Base-by-base conservation (phyloP, 2,797 vertebrate species). In the Coilia nasus region DNA sequence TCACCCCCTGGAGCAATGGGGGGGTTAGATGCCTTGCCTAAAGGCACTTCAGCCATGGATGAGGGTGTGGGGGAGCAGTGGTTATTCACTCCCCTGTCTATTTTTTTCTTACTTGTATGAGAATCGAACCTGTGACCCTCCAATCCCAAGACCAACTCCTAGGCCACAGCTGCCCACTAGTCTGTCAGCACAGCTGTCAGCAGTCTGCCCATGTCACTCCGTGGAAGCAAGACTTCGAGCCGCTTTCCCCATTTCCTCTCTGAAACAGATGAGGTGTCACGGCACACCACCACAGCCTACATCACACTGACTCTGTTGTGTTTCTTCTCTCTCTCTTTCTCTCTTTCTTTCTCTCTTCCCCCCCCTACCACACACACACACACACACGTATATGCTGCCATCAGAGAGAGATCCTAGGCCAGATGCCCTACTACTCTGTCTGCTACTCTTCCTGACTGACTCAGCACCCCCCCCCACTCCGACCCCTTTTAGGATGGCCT, bases 261-360 rank as follows among this genome's bases (percentile, higher is more conserved):
- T 35, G 44, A 44, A 78, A 44, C 31, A 78, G 71, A 78, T 44
- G 71, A 78, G 19, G 41, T 19, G 71, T 21, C 35, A 78, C 14
- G 6, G 14, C 4, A 2, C 28, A 17, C 67, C 31, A 31, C 67
- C 14, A 31, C 21, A 60, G 17, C 64, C 67, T 3, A 31, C 21
- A 60, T 35, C 64, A 31, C 56, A 41, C 31, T 83, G 6, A 62
- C 41, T 54, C 57, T 50, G 12, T 21, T 82, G 17, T 82, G 35
- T 25, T 50, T 81, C 64, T 82, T 84, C 81, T 84, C 44, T 44
- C 28, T 82, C 62, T 84, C 54, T 82, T 31, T 86, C 25, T 80
- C 44, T 67, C 83, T 85, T 78, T 82, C 64, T 83, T 67, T 83
- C 82, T 81, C 56, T 67, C 81, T 83, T 81, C n/a, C 11, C 6